Conservation (phyloP, 2,888 invertebrate species). For the Idaea dimidiata region DNA sequence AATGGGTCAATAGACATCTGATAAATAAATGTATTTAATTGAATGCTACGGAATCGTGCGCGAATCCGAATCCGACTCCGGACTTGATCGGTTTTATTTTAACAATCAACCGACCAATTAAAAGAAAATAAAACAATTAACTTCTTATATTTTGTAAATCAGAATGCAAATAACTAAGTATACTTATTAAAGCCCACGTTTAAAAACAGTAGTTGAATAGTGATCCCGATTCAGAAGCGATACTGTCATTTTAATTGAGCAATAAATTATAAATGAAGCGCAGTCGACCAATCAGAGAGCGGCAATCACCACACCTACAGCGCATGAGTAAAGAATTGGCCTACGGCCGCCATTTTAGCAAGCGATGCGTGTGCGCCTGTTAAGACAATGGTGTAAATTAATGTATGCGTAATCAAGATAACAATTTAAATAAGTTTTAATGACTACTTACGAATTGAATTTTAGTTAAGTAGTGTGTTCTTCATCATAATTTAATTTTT, state of each 20-base stretch:
- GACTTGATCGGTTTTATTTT: too few species aligned
- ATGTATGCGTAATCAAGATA: conserved; percentile 40
- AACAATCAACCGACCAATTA: too few species aligned
- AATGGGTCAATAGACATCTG: too few species aligned
- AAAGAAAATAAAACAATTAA: too few species aligned
- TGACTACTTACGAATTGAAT: not conserved
- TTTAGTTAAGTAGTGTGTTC: too few species aligned
- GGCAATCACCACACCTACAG: conserved; percentile 58
- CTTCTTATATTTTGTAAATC: not conserved
- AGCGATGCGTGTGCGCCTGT: conserved; percentile 56
- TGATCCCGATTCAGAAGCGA: conserved; percentile 28
- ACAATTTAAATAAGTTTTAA: conserved; percentile 12
- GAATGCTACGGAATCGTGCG: too few species aligned
- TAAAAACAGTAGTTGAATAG: not conserved
- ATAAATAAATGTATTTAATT: too few species aligned
- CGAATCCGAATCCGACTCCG: too few species aligned
- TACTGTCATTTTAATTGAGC: conserved; percentile 49
- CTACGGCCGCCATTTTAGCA: conserved; percentile 64
- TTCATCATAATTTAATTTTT: too few species aligned
- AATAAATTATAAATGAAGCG: conserved; percentile 57
- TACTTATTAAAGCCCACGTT: not conserved
- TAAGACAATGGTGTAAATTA: conserved; percentile 27
- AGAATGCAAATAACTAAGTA: not conserved
- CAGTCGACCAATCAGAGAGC: conserved; percentile 61
- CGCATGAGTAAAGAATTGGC: too few species aligned